These are phyloP conservation scores for Drosophila carrolli DNA, from an alignment of 1,140 invertebrate genomes.

Conservation along the genomic window DNA sequence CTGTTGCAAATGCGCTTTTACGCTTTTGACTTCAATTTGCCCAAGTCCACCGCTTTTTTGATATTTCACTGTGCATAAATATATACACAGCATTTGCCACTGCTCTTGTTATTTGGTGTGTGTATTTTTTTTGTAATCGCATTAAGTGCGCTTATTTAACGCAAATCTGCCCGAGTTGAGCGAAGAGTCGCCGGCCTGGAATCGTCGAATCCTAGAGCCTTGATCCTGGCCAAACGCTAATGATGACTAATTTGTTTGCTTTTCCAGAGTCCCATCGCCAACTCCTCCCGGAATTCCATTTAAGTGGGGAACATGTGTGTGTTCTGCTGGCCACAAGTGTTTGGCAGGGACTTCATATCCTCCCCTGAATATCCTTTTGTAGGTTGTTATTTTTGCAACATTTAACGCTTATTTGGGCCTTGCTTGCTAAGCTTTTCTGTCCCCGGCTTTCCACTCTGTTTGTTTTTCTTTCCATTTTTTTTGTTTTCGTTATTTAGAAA, in stretches of 20 bases:
- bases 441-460: conserved; percentile 57
- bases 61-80: conserved; percentile 58
- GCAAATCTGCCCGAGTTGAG: conserved; percentile 69
- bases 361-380: conserved; percentile 3
- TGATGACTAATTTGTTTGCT: conserved; percentile 82
- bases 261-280: conserved; percentile 43
- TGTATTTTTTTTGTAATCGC: conserved; percentile 77
- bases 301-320: conserved; percentile 70
- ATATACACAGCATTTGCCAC: conserved; percentile 22
- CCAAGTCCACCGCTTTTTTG: conserved; percentile 46
- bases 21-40: conserved; percentile 77
- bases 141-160: conserved; percentile 84
- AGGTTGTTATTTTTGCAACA: conserved; percentile 79
- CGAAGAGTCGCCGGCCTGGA: conserved; percentile 21
- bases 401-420: conserved; percentile 80
- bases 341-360: conserved; percentile 52
- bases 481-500: conserved; percentile 55
- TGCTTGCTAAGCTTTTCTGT: conserved; percentile 68
- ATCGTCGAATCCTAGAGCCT: conserved; percentile 17
- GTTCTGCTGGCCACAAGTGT: conserved; percentile 67
- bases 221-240: conserved; percentile 69
- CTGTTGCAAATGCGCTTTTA: conserved; percentile 83
- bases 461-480: conserved; percentile 58
- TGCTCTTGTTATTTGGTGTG: conserved; percentile 31
- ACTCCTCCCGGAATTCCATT: conserved; percentile 8